Evolutionary conservation across 2,113 vertebrate genomes (phyloP), one percentile per base, ranked within the genome.

Genomic region (Andinoacara biseriatus): DNA sequence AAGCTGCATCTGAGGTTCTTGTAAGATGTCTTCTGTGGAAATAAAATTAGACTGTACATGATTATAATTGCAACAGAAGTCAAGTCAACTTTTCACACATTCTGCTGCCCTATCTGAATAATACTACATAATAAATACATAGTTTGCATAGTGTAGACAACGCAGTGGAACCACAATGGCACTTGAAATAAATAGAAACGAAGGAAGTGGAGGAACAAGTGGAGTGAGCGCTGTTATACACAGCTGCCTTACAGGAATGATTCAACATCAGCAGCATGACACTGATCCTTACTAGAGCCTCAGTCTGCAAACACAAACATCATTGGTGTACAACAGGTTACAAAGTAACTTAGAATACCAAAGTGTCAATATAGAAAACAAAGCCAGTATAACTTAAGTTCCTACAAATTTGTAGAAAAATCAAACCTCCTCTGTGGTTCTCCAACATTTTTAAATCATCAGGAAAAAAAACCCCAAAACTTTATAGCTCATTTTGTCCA

Each of bases 131-230:
- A 97, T 97, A 97, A 97, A 97, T 97, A 97, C 91, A 96, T 91
- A 92, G 94, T 95, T 97, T 97, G 97, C 97, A 97, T 97, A 98
- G 96, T 96, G 96, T 95, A 94, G 95, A 96, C 95, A 94, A 96
- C 91, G 94, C 96, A 95, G 90, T 92, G 92, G 88, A 95, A 94
- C 82, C 84, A 78, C 82, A 87, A 93, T 96, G 93, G 92, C 95
- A 95, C 95, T 91, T 95, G 63, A 90, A 93, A 94, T 90, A 89
- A 91, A 93, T 89, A 88, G 24, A 63, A 95, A 95, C 94, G 76
- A 40, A 58, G 13, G 4, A 26, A 62, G 38, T 22, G 10, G 54
- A 59, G 43, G 80, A 75, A 89, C 91, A 89, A 75, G 20, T 78
- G 78, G 83, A 88, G 80, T 59, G 72, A 75, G 43, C 56, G 72